Base-by-base conservation (phyloP, 2,888 invertebrate genomes). In the Apotomis turbidana region DNA sequence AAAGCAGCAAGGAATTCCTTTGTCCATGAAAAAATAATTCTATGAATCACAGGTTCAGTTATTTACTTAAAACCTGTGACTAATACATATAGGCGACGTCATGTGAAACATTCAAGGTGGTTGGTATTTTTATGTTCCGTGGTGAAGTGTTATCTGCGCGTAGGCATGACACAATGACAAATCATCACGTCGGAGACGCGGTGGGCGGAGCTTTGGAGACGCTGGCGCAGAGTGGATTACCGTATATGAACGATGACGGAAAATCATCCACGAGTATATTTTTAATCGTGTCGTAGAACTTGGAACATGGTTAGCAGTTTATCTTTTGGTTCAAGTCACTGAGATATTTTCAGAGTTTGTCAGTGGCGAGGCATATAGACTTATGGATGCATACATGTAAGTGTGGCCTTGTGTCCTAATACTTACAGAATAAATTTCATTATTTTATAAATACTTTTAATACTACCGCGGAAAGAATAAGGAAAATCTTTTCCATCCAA, bases 161-260 rank as follows among this genome's bases (percentile, higher is more conserved):
- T 87, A 86, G 89, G 89, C 76, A 75, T 71, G 89, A 83, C 82
- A 91, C 90, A 91, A 86, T 89, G 88, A 89, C 85, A 90, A 87
- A 83, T 91, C 90, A 89, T 78, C 90, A 84, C 75, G 78, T 82
- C 79, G 67, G 36, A 79, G 78, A 81, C 81, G 80, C 78, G 80
- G 83, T 77, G 78, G 80, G 81, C 77, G 77, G 78, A 79, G 78
- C 79, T 60, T 63, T 27, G 41, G 49, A 44, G 54, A 12, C 57
- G 62, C 12, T 12, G 10, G 55, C 51, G 66, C 38, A 52, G 10
- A 59, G 12, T 27, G 54, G 44, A 64, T 59, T 64, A 64, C 70
- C 70, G 70, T 64, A 70, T 59, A 64, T 52, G 59, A 59, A 52
- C 10, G 27, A 52, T 70, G 63, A 9, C 36, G 10, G 51, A 61